Percentiles rank a stretch among this genome's conserved stretches.
These are phyloP conservation scores for Stenopsyche tienmushanensis DNA, from an alignment of 1,140 invertebrate genomes.

Conservation along the genomic window DNA sequence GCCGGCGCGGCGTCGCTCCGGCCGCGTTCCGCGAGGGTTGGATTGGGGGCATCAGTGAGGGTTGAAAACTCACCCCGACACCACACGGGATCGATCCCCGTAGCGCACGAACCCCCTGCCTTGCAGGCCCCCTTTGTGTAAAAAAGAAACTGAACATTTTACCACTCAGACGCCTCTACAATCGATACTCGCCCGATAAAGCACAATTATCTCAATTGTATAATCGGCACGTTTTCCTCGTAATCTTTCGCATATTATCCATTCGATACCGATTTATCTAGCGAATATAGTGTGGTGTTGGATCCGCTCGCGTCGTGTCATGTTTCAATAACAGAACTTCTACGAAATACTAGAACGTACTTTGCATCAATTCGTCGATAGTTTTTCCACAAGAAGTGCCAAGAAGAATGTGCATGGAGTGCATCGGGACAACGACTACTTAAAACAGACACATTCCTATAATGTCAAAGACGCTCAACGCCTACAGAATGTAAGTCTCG, in stretches of 20 bases:
- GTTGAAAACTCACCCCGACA: background rate
- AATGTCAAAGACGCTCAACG: constrained; percentile 68
- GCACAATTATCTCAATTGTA: background rate
- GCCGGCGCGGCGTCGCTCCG: constrained; percentile 38
- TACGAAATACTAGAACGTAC: background rate
- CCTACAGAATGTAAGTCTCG: constrained; percentile 64
- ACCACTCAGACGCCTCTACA: background rate
- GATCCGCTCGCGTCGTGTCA: too few species aligned
- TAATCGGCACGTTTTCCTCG: background rate
- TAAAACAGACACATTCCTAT: constrained; percentile 38
- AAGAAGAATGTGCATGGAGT: background rate
- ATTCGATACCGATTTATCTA: too few species aligned
- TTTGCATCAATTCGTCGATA: background rate
- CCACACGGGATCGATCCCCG: background rate
- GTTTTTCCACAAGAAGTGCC: background rate
- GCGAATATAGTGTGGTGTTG: too few species aligned
- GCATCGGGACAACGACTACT: background rate
- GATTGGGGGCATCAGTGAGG: background rate
- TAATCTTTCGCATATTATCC: too few species aligned
- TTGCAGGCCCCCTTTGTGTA: background rate
- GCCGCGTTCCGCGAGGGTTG: constrained; percentile 42
- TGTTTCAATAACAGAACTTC: background rate
- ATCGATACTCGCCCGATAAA: background rate
- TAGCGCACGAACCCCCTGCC: too few species aligned
- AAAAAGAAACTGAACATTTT: background rate